phyloP scores from a whole-genome alignment of 2,113 vertebrate species.

The Cynoglossus semilaevis region DNA sequence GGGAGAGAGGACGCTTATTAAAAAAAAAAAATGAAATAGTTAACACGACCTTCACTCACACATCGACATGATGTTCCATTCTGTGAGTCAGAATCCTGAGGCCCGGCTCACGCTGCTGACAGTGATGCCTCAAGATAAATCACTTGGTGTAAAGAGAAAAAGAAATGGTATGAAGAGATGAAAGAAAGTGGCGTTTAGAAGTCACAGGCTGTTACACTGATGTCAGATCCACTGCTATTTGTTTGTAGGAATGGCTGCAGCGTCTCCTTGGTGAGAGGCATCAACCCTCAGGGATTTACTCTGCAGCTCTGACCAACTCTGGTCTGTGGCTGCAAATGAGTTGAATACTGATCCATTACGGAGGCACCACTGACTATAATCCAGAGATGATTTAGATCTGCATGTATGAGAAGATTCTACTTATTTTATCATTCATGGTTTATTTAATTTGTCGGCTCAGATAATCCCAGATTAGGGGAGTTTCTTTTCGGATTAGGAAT shows the following conservation, averaged over 20 bases:
- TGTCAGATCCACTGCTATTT: conserved; percentile 20
- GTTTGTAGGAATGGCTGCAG: conserved; percentile 22
- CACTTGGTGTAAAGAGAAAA: background rate
- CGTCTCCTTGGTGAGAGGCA: conserved; percentile 18
- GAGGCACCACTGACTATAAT: background rate
- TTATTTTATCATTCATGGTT: too few species aligned
- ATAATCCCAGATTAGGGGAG: too few species aligned
- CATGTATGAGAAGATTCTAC: too few species aligned
- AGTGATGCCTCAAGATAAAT: conserved; percentile 1
- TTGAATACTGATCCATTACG: conserved; percentile 9
- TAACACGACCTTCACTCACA: conserved; percentile 19
- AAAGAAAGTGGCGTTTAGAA: conserved; percentile 12
- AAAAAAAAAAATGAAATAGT: conserved; percentile 20
- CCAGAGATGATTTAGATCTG: too few species aligned
- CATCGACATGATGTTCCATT: conserved; percentile 35
- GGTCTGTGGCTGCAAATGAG: background rate
- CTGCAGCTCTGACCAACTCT: conserved; percentile 17
- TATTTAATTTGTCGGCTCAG: too few species aligned
- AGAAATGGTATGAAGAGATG: background rate
- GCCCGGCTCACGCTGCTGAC: background rate
- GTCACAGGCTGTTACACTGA: conserved; percentile 39
- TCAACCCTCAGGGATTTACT: conserved; percentile 45
- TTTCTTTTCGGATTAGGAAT: too few species aligned
- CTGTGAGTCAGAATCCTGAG: conserved; percentile 5
- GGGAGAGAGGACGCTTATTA: background rate